phyloP scores from a whole-genome alignment of 2,113 vertebrate genomes.

The Podarcis raffonei region DNA sequence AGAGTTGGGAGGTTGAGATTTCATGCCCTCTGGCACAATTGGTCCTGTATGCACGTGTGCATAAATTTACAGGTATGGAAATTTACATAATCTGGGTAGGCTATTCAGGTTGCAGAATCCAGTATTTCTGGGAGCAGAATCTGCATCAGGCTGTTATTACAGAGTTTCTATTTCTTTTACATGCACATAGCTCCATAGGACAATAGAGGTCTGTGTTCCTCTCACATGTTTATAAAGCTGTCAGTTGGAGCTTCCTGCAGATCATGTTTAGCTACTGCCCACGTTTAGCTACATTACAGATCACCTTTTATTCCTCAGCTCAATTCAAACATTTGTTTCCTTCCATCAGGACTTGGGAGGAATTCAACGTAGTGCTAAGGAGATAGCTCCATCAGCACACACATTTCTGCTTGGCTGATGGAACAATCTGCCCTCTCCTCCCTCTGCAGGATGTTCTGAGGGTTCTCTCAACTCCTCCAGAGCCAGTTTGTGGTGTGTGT shows the following conservation, averaged over 20 bases:
- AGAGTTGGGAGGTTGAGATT: not conserved
- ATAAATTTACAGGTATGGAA: not conserved
- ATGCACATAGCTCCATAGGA: not conserved
- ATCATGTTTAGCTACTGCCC: not conserved
- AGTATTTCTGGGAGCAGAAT: not conserved
- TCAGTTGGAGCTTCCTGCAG: not conserved
- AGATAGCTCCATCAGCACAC: not conserved
- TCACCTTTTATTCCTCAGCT: not conserved
- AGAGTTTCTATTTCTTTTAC: not conserved
- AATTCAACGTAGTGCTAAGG: not conserved
- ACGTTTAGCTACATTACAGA: not conserved
- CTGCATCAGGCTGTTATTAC: too few species aligned
- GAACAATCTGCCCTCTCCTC: too few species aligned
- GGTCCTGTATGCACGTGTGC: not conserved
- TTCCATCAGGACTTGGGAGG: not conserved
- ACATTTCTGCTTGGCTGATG: too few species aligned
- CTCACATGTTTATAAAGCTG: not conserved
- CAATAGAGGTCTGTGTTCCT: not conserved
- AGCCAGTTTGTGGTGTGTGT: too few species aligned
- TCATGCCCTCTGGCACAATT: not conserved
- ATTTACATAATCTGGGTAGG: not conserved
- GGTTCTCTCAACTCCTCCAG: too few species aligned
- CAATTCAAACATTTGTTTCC: not conserved
- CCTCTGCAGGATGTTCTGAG: not conserved
- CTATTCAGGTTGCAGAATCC: not conserved